These are phyloP conservation scores for Pristionchus maxplancki DNA, from an alignment of 2,888 invertebrate genomes.

Conservation along the genomic window DNA sequence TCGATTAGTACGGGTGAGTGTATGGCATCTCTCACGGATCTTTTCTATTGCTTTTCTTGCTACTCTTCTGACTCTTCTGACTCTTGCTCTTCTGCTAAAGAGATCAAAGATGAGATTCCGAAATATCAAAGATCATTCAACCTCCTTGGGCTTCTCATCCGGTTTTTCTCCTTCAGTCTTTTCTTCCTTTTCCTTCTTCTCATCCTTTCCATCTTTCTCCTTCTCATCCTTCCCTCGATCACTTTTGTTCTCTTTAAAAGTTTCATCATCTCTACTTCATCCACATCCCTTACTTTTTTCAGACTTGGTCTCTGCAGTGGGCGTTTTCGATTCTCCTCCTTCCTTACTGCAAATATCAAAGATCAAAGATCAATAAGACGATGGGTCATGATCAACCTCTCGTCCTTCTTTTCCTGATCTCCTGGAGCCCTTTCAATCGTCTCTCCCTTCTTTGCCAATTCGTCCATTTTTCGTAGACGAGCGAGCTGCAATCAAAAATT, in stretches of 20 bases:
- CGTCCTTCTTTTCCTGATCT: conserved; percentile 1
- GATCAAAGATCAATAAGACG: neutral
- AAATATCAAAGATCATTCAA: neutral
- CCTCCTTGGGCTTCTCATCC: neutral
- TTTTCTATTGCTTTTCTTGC: conserved; percentile 16
- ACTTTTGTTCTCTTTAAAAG: neutral
- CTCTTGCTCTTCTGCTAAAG: neutral
- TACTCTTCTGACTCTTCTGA: conserved; percentile 25
- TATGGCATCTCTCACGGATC: neutral
- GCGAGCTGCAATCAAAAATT: neutral
- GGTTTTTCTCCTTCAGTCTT: neutral
- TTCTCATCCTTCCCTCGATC: neutral
- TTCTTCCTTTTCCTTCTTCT: neutral
- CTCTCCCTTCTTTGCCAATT: neutral
- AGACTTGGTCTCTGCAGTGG: neutral
- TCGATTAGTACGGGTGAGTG: neutral
- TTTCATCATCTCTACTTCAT: neutral
- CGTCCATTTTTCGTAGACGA: neutral
- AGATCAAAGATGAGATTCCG: neutral
- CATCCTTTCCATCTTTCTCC: neutral
- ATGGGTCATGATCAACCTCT: neutral
- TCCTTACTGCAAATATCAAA: neutral
- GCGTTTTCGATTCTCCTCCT: neutral
- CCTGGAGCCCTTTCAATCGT: neutral
- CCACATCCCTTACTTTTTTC: neutral